A percentile compares a stretch with the other conserved stretches of the same genome.
These are phyloP conservation scores for Stercorarius parasiticus DNA, from an alignment of 2,113 vertebrate species.

Conservation along the genomic window DNA sequence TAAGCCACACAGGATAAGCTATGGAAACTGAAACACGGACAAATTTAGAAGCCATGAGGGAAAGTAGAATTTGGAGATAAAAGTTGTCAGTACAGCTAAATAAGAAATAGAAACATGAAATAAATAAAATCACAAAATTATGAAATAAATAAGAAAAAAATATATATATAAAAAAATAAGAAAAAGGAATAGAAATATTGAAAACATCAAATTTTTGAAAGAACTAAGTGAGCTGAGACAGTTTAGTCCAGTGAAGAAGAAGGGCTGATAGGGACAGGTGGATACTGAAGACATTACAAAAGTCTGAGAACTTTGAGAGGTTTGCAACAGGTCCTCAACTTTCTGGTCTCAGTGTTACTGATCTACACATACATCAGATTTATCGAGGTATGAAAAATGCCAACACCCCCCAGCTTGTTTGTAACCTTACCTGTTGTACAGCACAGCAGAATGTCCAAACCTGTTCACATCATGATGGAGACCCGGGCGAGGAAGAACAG, in stretches of 20 bases:
- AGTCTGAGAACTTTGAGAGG: not conserved
- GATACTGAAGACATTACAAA: not conserved
- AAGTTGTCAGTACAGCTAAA: not conserved
- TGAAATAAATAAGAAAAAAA: not conserved
- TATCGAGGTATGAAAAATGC: rapidly evolving
- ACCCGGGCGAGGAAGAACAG: slow-evolving; percentile 84
- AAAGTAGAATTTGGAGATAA: not conserved
- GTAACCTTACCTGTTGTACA: slow-evolving; percentile 81
- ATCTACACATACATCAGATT: rapidly evolving
- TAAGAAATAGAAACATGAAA: not conserved
- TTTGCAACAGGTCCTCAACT: not conserved
- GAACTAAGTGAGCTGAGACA: not conserved
- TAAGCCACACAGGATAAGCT: not conserved
- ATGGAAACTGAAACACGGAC: not conserved
- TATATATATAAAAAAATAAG: not conserved
- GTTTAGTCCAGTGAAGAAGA: not conserved
- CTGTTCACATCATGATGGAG: slow-evolving; percentile 90
- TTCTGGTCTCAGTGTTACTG: no score
- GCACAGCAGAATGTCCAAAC: slow-evolving; percentile 92
- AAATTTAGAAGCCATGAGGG: not conserved
- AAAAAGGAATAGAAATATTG: not conserved
- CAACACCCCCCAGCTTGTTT: not conserved
- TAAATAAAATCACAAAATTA: not conserved
- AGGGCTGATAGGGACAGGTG: not conserved
- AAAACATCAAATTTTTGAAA: not conserved